A percentile compares a stretch with the other conserved stretches of the same genome.
These are phyloP conservation scores for Drosophila erecta DNA, from an alignment of 1,140 invertebrate genomes.

Conservation along the genomic window DNA sequence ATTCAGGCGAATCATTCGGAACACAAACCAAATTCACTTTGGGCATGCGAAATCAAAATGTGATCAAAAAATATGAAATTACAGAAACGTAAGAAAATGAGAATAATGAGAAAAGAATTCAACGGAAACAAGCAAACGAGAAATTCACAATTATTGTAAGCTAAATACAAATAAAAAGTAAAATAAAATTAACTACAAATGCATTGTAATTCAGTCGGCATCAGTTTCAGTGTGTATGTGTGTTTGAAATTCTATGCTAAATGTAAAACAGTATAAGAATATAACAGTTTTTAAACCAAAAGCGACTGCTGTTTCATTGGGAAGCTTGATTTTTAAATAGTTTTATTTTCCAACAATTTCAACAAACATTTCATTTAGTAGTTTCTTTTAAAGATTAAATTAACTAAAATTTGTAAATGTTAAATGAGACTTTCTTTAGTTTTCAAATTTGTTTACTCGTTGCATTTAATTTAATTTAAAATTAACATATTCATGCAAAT, in stretches of 20 bases:
- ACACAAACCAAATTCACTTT: constrained; percentile 76
- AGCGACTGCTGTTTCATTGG: background rate
- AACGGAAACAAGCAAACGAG: constrained; percentile 13
- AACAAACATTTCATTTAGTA: too few relatives aligned
- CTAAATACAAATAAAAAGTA: constrained; percentile 29
- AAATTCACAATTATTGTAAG: constrained; percentile 73
- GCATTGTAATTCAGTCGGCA: constrained; percentile 78
- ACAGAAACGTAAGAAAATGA: constrained; percentile 53
- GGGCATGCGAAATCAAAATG: constrained; percentile 82
- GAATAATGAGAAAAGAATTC: constrained; percentile 42
- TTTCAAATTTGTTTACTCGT: background rate
- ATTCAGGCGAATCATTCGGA: constrained; percentile 80
- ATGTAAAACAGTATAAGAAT: constrained; percentile 77
- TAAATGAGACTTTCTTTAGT: background rate
- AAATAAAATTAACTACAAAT: constrained; percentile 46
- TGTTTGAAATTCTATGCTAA: constrained; percentile 81
- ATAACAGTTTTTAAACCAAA: constrained; percentile 63
- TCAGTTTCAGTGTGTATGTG: constrained; percentile 79
- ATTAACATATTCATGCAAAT: background rate
- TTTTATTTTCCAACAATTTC: too few relatives aligned
- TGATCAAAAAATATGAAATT: constrained; percentile 69
- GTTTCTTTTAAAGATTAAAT: too few relatives aligned
- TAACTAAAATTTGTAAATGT: too few relatives aligned
- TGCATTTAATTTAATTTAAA: too few relatives aligned
- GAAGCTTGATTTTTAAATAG: background rate